Conservation (phyloP, 2,888 invertebrate genomes). For the Eupsilia transversa region DNA sequence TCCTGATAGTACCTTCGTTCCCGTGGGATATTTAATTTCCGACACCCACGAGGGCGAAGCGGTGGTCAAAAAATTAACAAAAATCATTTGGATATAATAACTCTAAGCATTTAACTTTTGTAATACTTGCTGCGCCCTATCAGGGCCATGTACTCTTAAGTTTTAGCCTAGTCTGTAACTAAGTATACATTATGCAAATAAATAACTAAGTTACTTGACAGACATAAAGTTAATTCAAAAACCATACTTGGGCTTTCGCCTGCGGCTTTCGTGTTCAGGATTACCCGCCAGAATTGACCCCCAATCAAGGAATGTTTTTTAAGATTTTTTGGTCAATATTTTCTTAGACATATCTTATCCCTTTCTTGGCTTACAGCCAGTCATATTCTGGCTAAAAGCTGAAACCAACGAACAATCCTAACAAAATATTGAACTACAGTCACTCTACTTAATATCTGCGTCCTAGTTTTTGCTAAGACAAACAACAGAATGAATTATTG, state of each 20-base stretch:
- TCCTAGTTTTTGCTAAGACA: conserved; percentile 58
- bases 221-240: too few species aligned
- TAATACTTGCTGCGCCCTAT: too few species aligned
- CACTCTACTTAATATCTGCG: conserved; percentile 47
- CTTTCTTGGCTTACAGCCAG: conserved; percentile 37
- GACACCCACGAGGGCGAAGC: too few species aligned
- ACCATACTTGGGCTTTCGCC: neutral
- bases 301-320: neutral
- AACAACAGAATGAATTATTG: conserved; percentile 65
- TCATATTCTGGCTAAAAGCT: conserved; percentile 24
- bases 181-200: too few species aligned
- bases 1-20: too few species aligned
- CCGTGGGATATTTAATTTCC: too few species aligned
- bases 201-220: too few species aligned
- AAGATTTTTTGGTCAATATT: conserved; percentile 4
- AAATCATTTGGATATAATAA: too few species aligned
- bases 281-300: neutral
- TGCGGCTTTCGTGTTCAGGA: neutral
- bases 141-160: too few species aligned
- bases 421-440: conserved; percentile 41
- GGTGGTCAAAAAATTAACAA: too few species aligned
- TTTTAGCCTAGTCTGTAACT: too few species aligned
- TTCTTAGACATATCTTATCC: neutral
- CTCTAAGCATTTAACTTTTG: too few species aligned
- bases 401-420: conserved; percentile 32